These are phyloP conservation scores for Seira ritae DNA, from an alignment of 2,888 invertebrate species.

Conservation along the genomic window DNA sequence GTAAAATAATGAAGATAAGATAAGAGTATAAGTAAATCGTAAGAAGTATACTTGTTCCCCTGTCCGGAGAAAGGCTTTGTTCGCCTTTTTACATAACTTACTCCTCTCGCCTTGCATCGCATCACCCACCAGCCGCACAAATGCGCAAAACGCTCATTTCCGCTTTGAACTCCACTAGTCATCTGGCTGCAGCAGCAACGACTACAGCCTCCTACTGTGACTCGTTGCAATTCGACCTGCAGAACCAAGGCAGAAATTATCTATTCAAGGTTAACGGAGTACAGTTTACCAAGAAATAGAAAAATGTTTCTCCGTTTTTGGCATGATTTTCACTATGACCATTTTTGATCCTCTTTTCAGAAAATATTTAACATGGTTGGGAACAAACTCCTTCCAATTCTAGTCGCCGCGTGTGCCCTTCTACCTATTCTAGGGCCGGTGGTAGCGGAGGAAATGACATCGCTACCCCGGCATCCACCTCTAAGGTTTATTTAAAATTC, in stretches of 20 bases:
- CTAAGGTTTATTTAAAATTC: conserved; percentile 47
- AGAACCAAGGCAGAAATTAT: conserved; percentile 57
- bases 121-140: conserved; percentile 35
- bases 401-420: conserved; percentile 70
- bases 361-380: conserved; percentile 64
- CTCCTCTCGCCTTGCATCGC: too few relatives aligned
- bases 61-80: too few relatives aligned
- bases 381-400: conserved; percentile 66
- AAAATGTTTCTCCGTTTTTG: background rate
- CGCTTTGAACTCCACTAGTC: conserved; percentile 54
- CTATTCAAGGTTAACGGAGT: conserved; percentile 57
- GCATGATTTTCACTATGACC: background rate
- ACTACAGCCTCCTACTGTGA: conserved; percentile 51
- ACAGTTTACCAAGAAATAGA: background rate
- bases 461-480: conserved; percentile 59
- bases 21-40: too few relatives aligned
- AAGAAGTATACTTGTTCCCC: too few relatives aligned
- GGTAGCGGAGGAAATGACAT: conserved; percentile 66
- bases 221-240: conserved; percentile 60
- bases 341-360: conserved; percentile 11
- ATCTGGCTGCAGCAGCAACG: conserved; percentile 33
- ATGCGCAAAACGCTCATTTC: conserved; percentile 59
- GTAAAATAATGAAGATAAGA: too few relatives aligned
- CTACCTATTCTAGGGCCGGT: conserved; percentile 71
- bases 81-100: too few relatives aligned